Conservation (phyloP, 2,888 invertebrate genomes). For the Limnephilus lunatus region DNA sequence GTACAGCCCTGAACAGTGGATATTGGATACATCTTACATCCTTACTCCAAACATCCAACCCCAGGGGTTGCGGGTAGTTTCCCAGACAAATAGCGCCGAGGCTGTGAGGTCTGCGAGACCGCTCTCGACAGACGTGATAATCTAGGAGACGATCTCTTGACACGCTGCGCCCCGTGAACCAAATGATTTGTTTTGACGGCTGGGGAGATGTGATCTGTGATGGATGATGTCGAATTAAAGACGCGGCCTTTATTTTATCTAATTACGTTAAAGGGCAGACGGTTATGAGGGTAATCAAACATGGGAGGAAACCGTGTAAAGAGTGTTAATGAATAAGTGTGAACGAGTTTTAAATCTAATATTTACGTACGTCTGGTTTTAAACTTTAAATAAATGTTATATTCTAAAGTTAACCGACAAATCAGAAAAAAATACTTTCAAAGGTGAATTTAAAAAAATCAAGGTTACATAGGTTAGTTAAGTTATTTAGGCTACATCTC, state of each 20-base stretch:
- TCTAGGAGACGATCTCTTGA: slow-evolving; percentile 15
- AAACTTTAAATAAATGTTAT: no score
- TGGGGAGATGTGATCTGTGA: background rate
- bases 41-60: background rate
- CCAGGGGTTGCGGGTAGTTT: background rate
- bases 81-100: background rate
- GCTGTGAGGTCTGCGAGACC: background rate
- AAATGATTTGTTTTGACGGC: slow-evolving; percentile 21
- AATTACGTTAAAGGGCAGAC: background rate
- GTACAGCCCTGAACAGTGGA: background rate
- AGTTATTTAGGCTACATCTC: no score
- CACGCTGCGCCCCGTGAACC: slow-evolving; percentile 8
- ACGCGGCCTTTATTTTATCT: background rate
- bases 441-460: no score
- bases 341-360: background rate
- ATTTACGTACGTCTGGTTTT: no score
- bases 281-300: background rate
- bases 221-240: background rate
- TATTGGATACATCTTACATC: background rate
- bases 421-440: no score
- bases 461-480: no score
- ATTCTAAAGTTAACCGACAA: no score
- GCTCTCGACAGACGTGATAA: slow-evolving; percentile 19
- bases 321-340: background rate
- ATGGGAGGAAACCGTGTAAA: background rate